phyloP scores from a whole-genome alignment of 2,113 vertebrate species.

The Amphiprion percula region DNA sequence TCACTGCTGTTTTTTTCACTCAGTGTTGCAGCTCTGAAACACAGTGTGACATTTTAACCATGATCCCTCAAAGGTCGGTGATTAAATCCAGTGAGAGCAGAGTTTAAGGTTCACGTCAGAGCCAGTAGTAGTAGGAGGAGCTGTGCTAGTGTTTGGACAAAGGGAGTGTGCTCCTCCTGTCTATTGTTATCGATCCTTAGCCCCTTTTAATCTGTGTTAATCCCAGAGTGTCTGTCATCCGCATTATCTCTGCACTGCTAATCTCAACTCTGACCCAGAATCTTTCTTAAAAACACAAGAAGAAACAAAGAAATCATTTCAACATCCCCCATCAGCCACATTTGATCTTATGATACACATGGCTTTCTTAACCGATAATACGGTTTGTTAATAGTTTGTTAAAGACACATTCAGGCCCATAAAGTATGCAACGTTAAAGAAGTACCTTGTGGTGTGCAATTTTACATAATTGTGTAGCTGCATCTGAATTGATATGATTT shows the following conservation, averaged over 20 bases:
- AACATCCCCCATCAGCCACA: not conserved
- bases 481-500: too few species aligned
- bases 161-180: constrained; percentile 14
- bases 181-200: constrained; percentile 9
- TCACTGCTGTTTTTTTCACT: not conserved
- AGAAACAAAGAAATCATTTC: not conserved
- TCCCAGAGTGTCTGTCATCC: constrained; percentile 54
- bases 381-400: too few species aligned
- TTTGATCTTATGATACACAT: not conserved
- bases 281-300: constrained; percentile 4
- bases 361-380: not conserved
- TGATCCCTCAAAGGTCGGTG: constrained; percentile 10
- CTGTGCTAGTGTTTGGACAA: constrained; percentile 5
- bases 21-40: too few species aligned
- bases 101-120: constrained; percentile 13
- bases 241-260: constrained; percentile 46
- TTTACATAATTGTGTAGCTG: too few species aligned
- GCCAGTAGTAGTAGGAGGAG: constrained; percentile 1
- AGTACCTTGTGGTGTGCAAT: too few species aligned
- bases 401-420: too few species aligned
- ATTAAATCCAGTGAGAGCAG: not conserved
- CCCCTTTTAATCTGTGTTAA: constrained; percentile 61
- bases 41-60: not conserved
- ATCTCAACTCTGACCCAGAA: constrained; percentile 62
- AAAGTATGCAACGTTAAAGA: not conserved